Conservation (phyloP, 2,113 vertebrate species). For the Eira barbara region DNA sequence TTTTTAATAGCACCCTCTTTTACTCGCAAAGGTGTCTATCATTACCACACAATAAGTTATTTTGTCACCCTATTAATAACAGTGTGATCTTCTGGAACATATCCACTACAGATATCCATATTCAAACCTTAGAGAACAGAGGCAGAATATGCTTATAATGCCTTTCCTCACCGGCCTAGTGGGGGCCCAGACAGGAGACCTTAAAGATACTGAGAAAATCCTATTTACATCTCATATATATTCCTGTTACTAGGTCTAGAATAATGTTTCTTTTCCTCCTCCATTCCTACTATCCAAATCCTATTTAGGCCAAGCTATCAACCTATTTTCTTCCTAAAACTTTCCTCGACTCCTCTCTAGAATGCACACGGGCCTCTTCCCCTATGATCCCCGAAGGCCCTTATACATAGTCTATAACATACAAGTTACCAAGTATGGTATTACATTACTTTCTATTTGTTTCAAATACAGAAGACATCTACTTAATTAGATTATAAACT, state of each 20-base stretch:
- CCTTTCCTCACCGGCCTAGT: neutral
- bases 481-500: neutral
- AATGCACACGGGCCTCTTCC: neutral
- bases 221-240: neutral
- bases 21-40: neutral
- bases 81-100: neutral
- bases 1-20: neutral
- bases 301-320: neutral
- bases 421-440: neutral
- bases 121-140: neutral
- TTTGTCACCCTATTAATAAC: neutral
- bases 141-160: neutral
- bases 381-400: neutral
- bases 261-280: neutral
- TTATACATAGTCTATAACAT: neutral
- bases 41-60: neutral
- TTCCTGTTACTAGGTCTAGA: neutral
- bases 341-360: neutral
- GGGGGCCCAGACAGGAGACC: neutral
- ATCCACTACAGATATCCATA: neutral
- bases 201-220: neutral
- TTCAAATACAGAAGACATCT: neutral
- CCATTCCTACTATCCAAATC: neutral
- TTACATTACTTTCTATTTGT: neutral
- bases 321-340: neutral